Conservation (phyloP, 2,797 vertebrate species). For the Enteromius mattozi region DNA sequence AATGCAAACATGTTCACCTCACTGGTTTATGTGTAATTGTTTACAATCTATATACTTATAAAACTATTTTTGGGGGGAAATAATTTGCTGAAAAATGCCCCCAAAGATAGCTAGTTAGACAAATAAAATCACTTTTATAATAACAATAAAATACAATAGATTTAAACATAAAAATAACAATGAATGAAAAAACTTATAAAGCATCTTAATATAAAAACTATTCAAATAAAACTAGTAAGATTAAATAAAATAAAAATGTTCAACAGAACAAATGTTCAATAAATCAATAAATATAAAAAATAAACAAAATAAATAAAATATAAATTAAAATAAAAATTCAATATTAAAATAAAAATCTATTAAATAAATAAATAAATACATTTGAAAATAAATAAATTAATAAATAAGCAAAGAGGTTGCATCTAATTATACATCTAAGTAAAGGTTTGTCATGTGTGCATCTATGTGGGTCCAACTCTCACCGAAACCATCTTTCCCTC, state of each 20-base stretch:
- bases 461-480: constrained; percentile 65
- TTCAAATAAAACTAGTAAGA: neutral
- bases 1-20: neutral
- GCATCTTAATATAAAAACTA: too few relatives aligned
- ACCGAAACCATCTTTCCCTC: constrained; percentile 99
- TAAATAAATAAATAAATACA: neutral
- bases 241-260: neutral
- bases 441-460: neutral
- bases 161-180: neutral
- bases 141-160: neutral
- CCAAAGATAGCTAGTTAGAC: neutral
- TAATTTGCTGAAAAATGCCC: neutral
- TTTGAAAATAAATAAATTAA: neutral
- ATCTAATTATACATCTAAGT: neutral
- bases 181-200: neutral
- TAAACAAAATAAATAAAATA: neutral
- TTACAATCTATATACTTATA: neutral
- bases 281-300: neutral
- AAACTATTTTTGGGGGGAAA: neutral
- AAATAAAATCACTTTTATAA: neutral
- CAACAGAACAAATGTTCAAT: neutral
- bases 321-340: neutral
- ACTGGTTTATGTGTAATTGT: neutral
- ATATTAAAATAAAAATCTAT: neutral
- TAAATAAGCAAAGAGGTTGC: neutral